A percentile compares a stretch with the other conserved stretches of the same genome.
phyloP scores from a whole-genome alignment of 2,888 invertebrate species.

The Rhyacophila evoluta region DNA sequence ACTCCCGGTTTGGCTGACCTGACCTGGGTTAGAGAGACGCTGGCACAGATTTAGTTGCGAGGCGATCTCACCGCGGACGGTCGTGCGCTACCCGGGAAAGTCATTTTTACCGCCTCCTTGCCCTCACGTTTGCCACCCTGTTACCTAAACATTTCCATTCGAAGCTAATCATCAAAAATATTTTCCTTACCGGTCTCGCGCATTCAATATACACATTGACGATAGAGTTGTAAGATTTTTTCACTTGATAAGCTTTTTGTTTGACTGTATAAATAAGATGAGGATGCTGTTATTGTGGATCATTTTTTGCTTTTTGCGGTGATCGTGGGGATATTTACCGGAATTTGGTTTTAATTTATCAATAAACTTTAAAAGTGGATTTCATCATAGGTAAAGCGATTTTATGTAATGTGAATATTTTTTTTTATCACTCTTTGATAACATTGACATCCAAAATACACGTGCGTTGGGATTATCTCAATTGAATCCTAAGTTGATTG shows the following conservation, averaged over 20 bases:
- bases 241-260: slow-evolving; percentile 16
- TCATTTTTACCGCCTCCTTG: slow-evolving; percentile 31
- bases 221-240: neutral
- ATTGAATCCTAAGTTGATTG: neutral
- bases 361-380: neutral
- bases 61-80: slow-evolving; percentile 63
- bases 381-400: too few relatives aligned
- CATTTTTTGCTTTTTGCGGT: slow-evolving; percentile 27
- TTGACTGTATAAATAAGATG: slow-evolving; percentile 29
- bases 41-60: slow-evolving; percentile 69
- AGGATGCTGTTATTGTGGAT: slow-evolving; percentile 42
- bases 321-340: neutral
- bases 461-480: neutral
- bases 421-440: too few relatives aligned
- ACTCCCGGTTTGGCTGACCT: slow-evolving; percentile 57
- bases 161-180: neutral
- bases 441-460: neutral
- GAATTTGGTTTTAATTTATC: neutral
- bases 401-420: too few relatives aligned
- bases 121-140: slow-evolving; percentile 7
- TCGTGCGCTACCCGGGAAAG: slow-evolving; percentile 27
- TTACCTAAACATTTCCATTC: neutral
- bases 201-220: neutral
- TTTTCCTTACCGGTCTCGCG: neutral
- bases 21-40: slow-evolving; percentile 63